These are phyloP conservation scores for Lycorma delicatula DNA, from an alignment of 1,140 invertebrate genomes.

Conservation along the genomic window DNA sequence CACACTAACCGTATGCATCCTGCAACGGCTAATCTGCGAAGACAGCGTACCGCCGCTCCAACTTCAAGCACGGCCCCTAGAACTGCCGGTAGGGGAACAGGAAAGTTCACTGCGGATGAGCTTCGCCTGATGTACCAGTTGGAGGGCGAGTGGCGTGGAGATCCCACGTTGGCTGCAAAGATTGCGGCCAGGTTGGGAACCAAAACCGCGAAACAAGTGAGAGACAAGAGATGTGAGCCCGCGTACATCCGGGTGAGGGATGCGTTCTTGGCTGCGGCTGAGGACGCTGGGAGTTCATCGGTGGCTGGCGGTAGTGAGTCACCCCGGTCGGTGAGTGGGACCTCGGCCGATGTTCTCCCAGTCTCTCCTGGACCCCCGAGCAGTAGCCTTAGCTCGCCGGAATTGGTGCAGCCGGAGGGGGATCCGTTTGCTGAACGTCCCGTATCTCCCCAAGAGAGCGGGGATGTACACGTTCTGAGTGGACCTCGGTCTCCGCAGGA, in stretches of 20 bases:
- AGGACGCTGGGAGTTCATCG: not conserved
- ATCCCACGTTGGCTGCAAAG: not conserved
- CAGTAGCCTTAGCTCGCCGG: not conserved
- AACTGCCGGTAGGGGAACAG: not conserved
- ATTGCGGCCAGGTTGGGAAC: not conserved
- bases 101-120: not conserved
- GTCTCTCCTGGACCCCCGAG: not conserved
- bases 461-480: not conserved
- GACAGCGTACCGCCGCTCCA: not conserved
- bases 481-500: not conserved
- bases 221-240: not conserved
- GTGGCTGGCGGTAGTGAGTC: not conserved
- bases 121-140: not conserved
- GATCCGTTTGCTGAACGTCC: too few relatives aligned
- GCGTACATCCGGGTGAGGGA: not conserved
- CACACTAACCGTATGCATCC: not conserved
- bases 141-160: not conserved
- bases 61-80: not conserved
- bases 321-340: not conserved
- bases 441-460: not conserved
- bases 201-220: not conserved
- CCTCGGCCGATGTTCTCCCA: not conserved
- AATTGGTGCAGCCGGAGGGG: not conserved
- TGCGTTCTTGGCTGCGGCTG: not conserved
- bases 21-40: not conserved